phyloP scores from a whole-genome alignment of 2,888 invertebrate species.

The Philaethria dido region DNA sequence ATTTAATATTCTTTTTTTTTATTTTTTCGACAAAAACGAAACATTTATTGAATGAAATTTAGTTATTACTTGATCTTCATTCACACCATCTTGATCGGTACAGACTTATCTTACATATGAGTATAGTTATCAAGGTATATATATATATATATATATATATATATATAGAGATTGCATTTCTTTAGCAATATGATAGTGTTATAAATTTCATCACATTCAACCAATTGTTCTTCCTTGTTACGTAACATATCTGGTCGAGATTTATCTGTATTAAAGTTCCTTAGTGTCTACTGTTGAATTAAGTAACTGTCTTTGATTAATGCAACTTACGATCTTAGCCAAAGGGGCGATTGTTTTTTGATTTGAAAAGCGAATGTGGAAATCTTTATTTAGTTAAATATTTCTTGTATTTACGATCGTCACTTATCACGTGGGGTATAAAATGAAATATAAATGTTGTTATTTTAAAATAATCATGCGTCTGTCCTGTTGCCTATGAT shows the following conservation, averaged over 20 bases:
- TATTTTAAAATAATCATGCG: too few relatives aligned
- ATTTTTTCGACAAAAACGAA: neutral
- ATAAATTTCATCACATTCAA: slow-evolving; percentile 1
- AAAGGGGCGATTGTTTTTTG: slow-evolving; percentile 13
- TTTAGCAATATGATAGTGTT: neutral
- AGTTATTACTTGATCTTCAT: neutral
- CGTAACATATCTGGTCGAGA: slow-evolving; percentile 2
- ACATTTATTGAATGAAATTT: neutral
- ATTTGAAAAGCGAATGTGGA: too few relatives aligned
- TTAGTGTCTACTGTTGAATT: slow-evolving; percentile 13
- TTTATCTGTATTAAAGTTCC: slow-evolving; percentile 11
- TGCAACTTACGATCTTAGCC: neutral
- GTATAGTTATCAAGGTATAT: neutral
- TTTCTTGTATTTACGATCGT: too few relatives aligned
- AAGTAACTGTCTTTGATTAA: slow-evolving; percentile 21
- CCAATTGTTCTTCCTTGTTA: slow-evolving; percentile 20
- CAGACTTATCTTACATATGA: neutral
- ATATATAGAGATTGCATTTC: slow-evolving; percentile 4
- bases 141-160: neutral
- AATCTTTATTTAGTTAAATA: too few relatives aligned
- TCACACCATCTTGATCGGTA: too few relatives aligned
- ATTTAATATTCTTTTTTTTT: neutral
- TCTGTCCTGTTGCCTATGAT: too few relatives aligned
- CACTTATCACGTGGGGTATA: too few relatives aligned
- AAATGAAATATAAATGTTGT: too few relatives aligned